phyloP scores from a whole-genome alignment of 2,888 invertebrate genomes.

The Rhagophthalmus giganteus region DNA sequence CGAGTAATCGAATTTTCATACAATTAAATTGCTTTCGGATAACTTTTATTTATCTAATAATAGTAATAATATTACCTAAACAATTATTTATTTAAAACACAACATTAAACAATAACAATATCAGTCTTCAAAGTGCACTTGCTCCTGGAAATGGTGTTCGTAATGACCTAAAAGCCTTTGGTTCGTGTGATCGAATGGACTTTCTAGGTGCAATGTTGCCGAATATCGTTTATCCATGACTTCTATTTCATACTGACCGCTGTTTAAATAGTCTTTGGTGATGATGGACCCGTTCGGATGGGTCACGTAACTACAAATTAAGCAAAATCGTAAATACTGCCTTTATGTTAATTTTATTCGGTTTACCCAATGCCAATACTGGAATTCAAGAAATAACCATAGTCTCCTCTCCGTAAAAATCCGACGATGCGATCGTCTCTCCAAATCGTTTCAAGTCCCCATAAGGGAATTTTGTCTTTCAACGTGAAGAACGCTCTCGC shows the following conservation, averaged over 20 bases:
- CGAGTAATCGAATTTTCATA: no score
- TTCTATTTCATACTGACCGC: slow-evolving; percentile 79
- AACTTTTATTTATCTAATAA: no score
- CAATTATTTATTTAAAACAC: not conserved
- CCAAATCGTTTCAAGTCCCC: slow-evolving; percentile 84
- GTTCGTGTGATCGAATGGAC: slow-evolving; percentile 82
- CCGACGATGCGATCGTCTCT: slow-evolving; percentile 77
- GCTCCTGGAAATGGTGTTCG: slow-evolving; percentile 54
- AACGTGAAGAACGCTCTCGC: slow-evolving; percentile 74
- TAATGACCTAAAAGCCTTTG: slow-evolving; percentile 74
- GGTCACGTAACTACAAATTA: slow-evolving; percentile 57
- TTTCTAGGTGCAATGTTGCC: slow-evolving; percentile 69
- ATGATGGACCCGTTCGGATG: slow-evolving; percentile 63
- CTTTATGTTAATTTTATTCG: not conserved
- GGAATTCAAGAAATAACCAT: slow-evolving; percentile 64
- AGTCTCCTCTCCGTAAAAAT: slow-evolving; percentile 80
- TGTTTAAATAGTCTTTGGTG: slow-evolving; percentile 67
- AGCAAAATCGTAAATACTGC: not conserved
- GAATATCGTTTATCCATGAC: slow-evolving; percentile 73
- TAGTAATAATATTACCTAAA: no score
- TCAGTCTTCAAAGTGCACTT: slow-evolving; percentile 55
- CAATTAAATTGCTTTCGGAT: no score
- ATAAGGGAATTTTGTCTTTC: slow-evolving; percentile 72
- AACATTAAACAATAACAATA: not conserved
- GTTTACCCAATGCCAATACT: slow-evolving; percentile 67